Evolutionary conservation across 2,797 vertebrate species (phyloP), one percentile per base, ranked within the genome.

Genomic region (Propithecus perrieri): DNA sequence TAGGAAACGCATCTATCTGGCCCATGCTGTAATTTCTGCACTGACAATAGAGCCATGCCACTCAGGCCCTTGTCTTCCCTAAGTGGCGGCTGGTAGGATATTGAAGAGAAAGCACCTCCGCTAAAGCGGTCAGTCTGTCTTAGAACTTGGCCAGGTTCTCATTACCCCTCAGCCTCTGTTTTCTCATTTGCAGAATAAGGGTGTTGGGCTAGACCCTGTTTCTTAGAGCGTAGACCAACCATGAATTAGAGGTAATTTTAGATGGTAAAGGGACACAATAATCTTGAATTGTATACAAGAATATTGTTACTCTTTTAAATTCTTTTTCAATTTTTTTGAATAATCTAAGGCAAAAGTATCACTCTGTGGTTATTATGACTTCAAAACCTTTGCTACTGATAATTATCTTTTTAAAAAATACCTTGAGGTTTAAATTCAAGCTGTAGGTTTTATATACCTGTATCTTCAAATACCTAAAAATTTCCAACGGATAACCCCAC

Each of bases 1-100:
- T 30, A 17, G 67, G 35, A 71, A 15, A 15, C 0, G 8, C 0
- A 11, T 30, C 30, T 33, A 2, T 46, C n/a, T 75, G 33, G 3
- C 14, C 22, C 10, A 3, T 12, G 4, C 74, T 35, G n/a, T 30
- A 13, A 63, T 28, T 72, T 86, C 50, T 74, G 4, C 22, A 0
- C 11, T 33, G 41, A 38, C 7, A 4, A 17, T 2, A 26, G 2
- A 50, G 35, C 9, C 13, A 10, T 10, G 2, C 8, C 38, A 5
- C 38, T 3, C 4, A 3, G 12, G 2, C 11, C 14, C 3, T 55
- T 48, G 0, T 15, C 22, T 84, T 38, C 33, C 22, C 13, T 38
- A 4, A 22, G 3, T 0, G 48, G 13, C 12, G 38, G 30, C 4
- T 24, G 53, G 18, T 4, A n/a, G 20, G 7, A 12, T 65, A 6